Percentiles rank a stretch among this genome's conserved stretches.
phyloP scores from a whole-genome alignment of 2,888 invertebrate species.

The Rhimphoctona megacephalus region DNA sequence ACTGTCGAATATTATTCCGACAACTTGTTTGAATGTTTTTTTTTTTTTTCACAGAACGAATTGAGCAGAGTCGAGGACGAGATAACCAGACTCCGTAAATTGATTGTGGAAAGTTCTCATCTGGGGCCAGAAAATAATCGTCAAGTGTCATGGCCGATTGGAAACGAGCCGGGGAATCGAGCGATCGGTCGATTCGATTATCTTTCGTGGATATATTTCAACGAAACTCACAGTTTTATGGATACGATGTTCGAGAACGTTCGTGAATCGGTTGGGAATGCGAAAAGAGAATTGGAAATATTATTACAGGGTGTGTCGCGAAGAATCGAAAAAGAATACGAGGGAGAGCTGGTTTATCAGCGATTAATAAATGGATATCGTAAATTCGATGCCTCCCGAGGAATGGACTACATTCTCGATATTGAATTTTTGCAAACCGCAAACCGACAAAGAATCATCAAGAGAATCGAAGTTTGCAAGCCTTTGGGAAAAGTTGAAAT shows the following conservation, averaged over 20 bases:
- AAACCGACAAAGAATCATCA: conserved; percentile 84
- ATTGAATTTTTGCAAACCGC: conserved; percentile 86
- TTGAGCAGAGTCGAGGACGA: conserved; percentile 82
- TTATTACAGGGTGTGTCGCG: conserved; percentile 86
- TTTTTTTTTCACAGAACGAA: conserved; percentile 81
- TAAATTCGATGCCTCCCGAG: conserved; percentile 92
- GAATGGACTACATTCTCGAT: conserved; percentile 94
- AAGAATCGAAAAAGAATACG: conserved; percentile 85
- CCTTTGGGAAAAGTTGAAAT: conserved; percentile 95
- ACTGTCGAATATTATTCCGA: background rate
- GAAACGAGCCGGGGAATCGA: conserved; percentile 88
- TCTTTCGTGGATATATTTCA: conserved; percentile 94
- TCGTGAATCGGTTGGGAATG: conserved; percentile 88
- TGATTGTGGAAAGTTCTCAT: conserved; percentile 84
- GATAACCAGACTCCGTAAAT: conserved; percentile 84
- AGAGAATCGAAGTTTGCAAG: conserved; percentile 92
- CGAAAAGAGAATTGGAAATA: conserved; percentile 89
- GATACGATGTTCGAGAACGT: conserved; percentile 92
- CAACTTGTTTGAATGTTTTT: background rate
- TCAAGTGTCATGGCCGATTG: conserved; percentile 90
- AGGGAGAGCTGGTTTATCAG: conserved; percentile 85
- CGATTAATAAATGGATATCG: conserved; percentile 90
- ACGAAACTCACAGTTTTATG: conserved; percentile 92
- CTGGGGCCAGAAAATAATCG: conserved; percentile 83
- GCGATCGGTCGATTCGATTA: conserved; percentile 93